phyloP scores from a whole-genome alignment of 1,140 invertebrate genomes.

The Achatina immaculata region DNA sequence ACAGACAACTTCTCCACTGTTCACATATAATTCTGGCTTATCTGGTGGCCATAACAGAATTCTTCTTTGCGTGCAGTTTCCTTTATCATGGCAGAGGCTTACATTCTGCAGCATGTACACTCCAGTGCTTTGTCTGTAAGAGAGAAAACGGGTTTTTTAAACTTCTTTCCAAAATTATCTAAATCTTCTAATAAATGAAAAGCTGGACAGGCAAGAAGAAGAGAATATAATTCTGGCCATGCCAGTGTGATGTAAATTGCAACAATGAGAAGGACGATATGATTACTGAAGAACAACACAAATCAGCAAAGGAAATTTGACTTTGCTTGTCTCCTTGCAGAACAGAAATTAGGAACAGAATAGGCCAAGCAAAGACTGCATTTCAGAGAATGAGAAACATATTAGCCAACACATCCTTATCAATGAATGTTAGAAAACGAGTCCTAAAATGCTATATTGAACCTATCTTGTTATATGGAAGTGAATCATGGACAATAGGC shows the following conservation, averaged over 20 bases:
- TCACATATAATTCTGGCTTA: too few relatives aligned
- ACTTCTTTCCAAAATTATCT: not conserved
- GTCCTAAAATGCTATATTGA: too few relatives aligned
- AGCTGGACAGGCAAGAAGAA: not conserved
- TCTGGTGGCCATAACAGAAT: too few relatives aligned
- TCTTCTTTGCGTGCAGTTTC: not conserved
- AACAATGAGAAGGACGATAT: not conserved
- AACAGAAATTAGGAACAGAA: too few relatives aligned
- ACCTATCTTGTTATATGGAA: too few relatives aligned
- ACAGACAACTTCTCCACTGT: too few relatives aligned
- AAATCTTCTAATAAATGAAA: not conserved
- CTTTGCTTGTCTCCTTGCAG: too few relatives aligned
- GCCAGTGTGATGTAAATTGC: not conserved
- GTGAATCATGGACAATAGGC: too few relatives aligned
- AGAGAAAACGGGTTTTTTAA: not conserved
- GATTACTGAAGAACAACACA: not conserved
- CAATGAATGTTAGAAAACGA: too few relatives aligned
- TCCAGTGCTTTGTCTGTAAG: constrained; percentile 29
- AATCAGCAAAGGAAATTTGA: not conserved
- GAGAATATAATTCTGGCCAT: not conserved
- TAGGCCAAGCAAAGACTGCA: too few relatives aligned
- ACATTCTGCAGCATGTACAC: constrained; percentile 28
- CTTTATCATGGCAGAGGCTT: constrained; percentile 13
- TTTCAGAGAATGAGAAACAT: too few relatives aligned
- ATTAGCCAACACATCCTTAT: too few relatives aligned